Evolutionary conservation across 2,888 invertebrate species (phyloP).

Genomic region (Palloptera scutellata): DNA sequence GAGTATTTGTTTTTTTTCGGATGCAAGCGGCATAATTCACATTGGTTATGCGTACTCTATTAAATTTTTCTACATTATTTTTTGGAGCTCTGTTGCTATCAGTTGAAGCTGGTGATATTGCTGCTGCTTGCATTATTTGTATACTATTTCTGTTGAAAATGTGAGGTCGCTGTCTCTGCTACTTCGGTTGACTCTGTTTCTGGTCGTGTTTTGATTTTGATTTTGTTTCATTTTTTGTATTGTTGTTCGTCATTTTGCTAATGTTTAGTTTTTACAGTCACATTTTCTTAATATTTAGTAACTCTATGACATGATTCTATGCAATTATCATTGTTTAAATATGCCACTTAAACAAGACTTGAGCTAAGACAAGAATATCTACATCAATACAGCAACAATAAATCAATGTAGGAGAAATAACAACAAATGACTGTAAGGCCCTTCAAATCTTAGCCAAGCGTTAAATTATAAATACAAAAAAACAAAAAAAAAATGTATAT

Average conservation of each 20-base stretch:
- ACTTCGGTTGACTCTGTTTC: neutral
- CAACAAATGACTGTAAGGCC: neutral
- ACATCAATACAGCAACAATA: constrained; percentile 9
- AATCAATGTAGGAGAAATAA: too few relatives aligned
- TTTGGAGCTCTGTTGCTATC: neutral
- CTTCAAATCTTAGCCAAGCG: constrained; percentile 5
- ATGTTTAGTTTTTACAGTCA: too few relatives aligned
- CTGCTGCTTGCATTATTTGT: constrained; percentile 19
- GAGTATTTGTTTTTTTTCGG: neutral
- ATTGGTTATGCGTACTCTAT: too few relatives aligned
- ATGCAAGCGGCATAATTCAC: too few relatives aligned
- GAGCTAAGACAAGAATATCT: constrained; percentile 11
- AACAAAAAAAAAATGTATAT: too few relatives aligned
- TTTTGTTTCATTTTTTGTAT: neutral
- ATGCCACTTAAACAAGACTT: constrained; percentile 41
- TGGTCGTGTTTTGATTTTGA: neutral
- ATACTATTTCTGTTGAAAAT: constrained; percentile 7
- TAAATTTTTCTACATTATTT: too few relatives aligned
- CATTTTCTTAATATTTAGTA: too few relatives aligned
- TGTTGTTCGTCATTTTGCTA: too few relatives aligned
- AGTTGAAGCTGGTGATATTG: neutral
- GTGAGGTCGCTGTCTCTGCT: neutral
- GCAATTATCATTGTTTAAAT: too few relatives aligned
- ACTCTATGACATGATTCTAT: too few relatives aligned
- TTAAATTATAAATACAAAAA: neutral